Base-by-base conservation (phyloP, 2,888 invertebrate species). In the Ditula angustiorana region DNA sequence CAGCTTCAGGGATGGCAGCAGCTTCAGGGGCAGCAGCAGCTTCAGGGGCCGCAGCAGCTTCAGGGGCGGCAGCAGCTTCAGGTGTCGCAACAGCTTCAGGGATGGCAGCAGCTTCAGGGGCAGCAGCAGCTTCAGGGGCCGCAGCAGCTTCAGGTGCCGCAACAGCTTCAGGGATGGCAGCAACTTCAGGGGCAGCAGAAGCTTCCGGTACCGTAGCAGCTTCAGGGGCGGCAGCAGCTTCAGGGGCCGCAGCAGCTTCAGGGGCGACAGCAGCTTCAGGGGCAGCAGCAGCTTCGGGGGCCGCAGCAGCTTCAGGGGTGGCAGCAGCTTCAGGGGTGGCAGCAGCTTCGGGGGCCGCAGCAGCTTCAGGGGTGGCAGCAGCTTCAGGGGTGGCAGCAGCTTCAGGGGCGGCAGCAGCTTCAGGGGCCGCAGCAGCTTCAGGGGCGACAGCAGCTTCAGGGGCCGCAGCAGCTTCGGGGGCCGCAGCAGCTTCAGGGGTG, bases 261-360 rank as follows among this genome's bases (percentile, higher is more conserved):
- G 24, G 26, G 5, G 8, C 10, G n/a, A 8, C 47, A 26, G 13
- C 13, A 21, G 28, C 5, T 11, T 28, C 41, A 46, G 52, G 7
- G 7, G 19, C 57, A 5, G 44, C 41, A 8, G 55, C 46, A 21
- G 58, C 26, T 5, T 50, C 60, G 5, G 23, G 35, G 37, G 33
- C 53, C 52, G 79, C 30, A 8, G 30, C 30, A 10, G 28, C 52
- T 35, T 44, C 41, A 41, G 44, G 46, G 21, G 30, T 44, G 41
- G 41, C 63, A 44, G 19, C 49, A 24, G n/a, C 30, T 46, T 5
- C 23, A 19, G 33, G 5, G 2, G n/a, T 26, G 11, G 55, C 16
- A 13, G 49, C 3, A 5, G 47, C 41, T 28, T 67, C 55, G 16
- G 28, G 41, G 7, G 61, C 37, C 5, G 61, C 37, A 5, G 44